Evolutionary conservation across 2,888 invertebrate species (phyloP).

Genomic region (Osmoderma eremita): DNA sequence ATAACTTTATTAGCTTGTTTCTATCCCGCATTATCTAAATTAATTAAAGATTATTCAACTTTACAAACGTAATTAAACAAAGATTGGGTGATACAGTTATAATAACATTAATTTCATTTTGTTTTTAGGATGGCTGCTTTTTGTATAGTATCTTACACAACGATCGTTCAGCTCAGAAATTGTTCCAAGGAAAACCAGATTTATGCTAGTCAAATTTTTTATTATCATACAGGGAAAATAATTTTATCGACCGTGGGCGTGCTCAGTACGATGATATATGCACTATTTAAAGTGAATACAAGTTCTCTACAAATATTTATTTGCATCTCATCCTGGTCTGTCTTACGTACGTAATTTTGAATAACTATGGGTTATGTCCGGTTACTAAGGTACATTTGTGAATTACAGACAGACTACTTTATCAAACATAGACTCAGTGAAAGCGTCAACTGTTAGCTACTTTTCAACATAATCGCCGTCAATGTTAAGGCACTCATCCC

Average conservation of each 20-base stretch:
- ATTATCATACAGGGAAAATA: no score
- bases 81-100: no score
- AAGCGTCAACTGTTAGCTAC: no score
- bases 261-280: neutral
- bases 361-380: no score
- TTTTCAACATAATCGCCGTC: no score
- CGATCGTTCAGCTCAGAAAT: neutral
- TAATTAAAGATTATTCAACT: conserved; percentile 1
- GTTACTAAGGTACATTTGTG: no score
- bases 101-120: neutral
- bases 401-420: no score
- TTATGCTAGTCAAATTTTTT: no score
- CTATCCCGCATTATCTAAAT: neutral
- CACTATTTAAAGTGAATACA: neutral
- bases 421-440: no score
- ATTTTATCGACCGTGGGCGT: neutral
- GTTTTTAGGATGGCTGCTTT: neutral
- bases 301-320: neutral
- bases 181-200: neutral
- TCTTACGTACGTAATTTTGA: neutral
- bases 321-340: neutral
- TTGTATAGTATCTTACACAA: neutral
- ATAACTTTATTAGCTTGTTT: neutral
- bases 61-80: neutral
- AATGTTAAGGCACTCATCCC: no score